Evolutionary conservation across 1,140 invertebrate species (phyloP).

Genomic region (Mesaphorura yosii): DNA sequence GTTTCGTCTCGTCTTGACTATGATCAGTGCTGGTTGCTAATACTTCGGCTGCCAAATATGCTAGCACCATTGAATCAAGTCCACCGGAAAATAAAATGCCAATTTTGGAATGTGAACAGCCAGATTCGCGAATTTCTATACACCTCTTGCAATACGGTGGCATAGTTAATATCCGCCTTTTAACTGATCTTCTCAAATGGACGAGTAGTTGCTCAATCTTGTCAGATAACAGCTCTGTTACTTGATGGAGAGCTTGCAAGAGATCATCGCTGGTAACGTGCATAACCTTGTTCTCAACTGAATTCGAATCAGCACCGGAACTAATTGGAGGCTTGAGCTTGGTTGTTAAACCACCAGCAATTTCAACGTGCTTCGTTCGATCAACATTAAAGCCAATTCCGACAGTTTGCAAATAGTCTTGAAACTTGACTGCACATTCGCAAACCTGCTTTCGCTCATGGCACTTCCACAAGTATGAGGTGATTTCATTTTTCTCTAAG

Average conservation of each 20-base stretch:
- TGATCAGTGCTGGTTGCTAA: constrained; percentile 45
- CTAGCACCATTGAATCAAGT: constrained; percentile 81
- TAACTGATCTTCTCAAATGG: constrained; percentile 42
- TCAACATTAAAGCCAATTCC: too few relatives aligned
- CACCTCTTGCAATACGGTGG: constrained; percentile 51
- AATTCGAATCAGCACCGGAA: too few relatives aligned
- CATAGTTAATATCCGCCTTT: constrained; percentile 49
- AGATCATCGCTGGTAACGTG: too few relatives aligned
- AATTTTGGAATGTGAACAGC: constrained; percentile 55
- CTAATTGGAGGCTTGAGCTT: too few relatives aligned
- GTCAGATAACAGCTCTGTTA: constrained; percentile 1
- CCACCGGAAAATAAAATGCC: constrained; percentile 91
- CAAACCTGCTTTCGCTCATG: not conserved
- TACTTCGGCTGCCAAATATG: constrained; percentile 63
- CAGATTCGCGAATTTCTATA: constrained; percentile 36
- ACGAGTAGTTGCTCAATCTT: constrained; percentile 7
- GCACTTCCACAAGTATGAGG: constrained; percentile 32
- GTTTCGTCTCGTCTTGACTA: constrained; percentile 40
- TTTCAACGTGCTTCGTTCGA: too few relatives aligned
- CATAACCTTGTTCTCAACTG: too few relatives aligned
- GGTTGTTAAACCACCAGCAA: too few relatives aligned
- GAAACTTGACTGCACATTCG: constrained; percentile 5
- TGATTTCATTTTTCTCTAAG: constrained; percentile 36
- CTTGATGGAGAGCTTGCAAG: too few relatives aligned
- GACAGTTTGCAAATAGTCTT: too few relatives aligned